phyloP scores from a whole-genome alignment of 2,113 vertebrate species.

The Atractosteus spatula region DNA sequence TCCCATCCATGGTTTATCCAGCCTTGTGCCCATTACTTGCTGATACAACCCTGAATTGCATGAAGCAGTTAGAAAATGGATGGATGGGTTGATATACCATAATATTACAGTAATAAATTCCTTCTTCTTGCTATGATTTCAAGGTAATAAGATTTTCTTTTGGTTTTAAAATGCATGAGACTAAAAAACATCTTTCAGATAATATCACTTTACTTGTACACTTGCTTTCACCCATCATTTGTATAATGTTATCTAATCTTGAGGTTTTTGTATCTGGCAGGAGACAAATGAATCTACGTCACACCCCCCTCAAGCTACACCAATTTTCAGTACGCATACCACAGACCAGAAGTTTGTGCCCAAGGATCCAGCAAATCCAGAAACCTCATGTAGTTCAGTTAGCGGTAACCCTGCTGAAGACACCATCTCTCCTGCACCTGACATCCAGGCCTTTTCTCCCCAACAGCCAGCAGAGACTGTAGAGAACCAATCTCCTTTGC shows the following conservation, averaged over 20 bases:
- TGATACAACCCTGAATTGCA: no score
- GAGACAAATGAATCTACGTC: conserved; percentile 25
- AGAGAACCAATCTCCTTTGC: background rate
- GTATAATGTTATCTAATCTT: background rate
- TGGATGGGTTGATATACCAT: no score
- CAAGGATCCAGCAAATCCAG: conserved; percentile 5
- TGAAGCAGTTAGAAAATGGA: no score
- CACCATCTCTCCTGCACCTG: background rate
- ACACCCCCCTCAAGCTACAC: conserved; percentile 4
- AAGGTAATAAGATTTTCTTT: no score
- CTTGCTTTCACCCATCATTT: background rate
- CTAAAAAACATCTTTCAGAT: background rate
- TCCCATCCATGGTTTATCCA: no score
- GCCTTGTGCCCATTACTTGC: no score
- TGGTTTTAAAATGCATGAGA: no score
- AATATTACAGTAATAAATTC: no score
- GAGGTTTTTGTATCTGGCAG: conserved; percentile 20
- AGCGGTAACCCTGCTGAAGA: background rate
- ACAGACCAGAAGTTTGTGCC: background rate
- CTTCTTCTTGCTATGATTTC: no score
- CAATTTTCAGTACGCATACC: background rate
- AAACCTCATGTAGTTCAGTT: background rate
- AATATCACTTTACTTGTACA: conserved; percentile 14
- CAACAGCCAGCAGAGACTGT: background rate
- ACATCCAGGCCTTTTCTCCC: background rate